phyloP scores from a whole-genome alignment of 2,113 vertebrate genomes.

The Falcunculus frontatus region DNA sequence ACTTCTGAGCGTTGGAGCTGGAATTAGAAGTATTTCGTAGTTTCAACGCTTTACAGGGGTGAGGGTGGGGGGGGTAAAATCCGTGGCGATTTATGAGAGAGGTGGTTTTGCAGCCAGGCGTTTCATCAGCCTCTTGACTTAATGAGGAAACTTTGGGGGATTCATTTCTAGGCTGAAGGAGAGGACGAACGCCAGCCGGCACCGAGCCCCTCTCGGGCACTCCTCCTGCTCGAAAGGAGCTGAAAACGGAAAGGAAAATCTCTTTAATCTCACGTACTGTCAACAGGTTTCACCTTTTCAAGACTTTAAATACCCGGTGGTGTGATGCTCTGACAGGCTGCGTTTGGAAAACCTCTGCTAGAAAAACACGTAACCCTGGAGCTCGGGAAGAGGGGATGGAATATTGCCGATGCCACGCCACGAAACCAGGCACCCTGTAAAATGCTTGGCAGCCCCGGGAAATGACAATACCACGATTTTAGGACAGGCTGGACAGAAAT shows the following conservation, averaged over 20 bases:
- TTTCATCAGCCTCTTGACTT: neutral
- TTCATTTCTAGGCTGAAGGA: neutral
- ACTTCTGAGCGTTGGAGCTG: neutral
- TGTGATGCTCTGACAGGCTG: neutral
- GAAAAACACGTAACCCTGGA: neutral
- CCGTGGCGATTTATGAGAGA: neutral
- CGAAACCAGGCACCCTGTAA: neutral
- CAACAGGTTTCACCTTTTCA: conserved; percentile 38
- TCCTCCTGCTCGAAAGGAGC: neutral
- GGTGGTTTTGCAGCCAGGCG: neutral
- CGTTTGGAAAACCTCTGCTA: neutral
- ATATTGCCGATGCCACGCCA: neutral
- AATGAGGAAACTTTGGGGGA: conserved; percentile 16
- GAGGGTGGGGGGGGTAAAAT: neutral
- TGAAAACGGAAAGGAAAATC: neutral
- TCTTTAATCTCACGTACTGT: neutral
- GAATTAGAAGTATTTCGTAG: neutral
- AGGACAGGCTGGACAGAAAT: neutral
- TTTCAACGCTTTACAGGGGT: neutral
- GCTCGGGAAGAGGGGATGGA: neutral
- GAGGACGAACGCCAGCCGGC: neutral
- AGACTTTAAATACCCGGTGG: neutral
- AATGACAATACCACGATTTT: neutral
- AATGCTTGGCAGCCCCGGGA: neutral
- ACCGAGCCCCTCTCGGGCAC: neutral